Conservation (phyloP, 2,888 invertebrate genomes). For the Sinelater perroti region DNA sequence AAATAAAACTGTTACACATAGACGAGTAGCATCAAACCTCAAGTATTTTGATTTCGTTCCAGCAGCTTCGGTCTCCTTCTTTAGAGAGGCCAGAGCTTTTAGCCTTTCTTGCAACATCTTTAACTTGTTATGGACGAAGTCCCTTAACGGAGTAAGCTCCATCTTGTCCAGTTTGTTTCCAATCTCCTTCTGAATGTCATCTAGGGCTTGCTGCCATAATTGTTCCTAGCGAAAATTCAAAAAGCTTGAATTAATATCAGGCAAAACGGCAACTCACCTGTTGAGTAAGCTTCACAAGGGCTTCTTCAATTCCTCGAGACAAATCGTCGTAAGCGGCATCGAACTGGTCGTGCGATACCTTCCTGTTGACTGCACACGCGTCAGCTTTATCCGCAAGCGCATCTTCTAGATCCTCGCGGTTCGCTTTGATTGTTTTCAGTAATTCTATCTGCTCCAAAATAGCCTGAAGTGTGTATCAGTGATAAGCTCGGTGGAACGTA, state of each 20-base stretch:
- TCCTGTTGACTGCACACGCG: constrained; percentile 71
- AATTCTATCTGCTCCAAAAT: constrained; percentile 72
- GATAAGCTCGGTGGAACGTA: neutral
- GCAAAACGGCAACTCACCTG: constrained; percentile 59
- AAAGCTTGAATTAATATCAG: neutral
- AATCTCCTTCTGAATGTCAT: constrained; percentile 73
- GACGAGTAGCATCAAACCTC: constrained; percentile 53
- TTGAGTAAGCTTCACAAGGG: constrained; percentile 67
- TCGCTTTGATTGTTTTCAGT: constrained; percentile 72
- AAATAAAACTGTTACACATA: too few species aligned
- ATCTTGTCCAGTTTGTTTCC: constrained; percentile 73
- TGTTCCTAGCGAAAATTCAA: constrained; percentile 61
- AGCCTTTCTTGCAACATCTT: constrained; percentile 69
- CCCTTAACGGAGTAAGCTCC: constrained; percentile 71
- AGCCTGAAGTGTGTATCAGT: constrained; percentile 63
- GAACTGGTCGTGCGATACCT: constrained; percentile 78
- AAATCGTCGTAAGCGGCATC: constrained; percentile 75
- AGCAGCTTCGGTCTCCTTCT: constrained; percentile 74
- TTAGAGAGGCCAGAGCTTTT: constrained; percentile 67
- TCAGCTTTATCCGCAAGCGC: constrained; percentile 81
- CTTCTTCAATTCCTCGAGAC: constrained; percentile 70
- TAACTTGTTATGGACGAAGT: constrained; percentile 70
- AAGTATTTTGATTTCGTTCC: constrained; percentile 74
- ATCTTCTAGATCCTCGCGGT: constrained; percentile 75
- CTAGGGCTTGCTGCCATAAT: constrained; percentile 71